Evolutionary conservation across 2,888 invertebrate species (phyloP), one percentile per base, ranked within the genome.

Genomic region (Watsonalla binaria): DNA sequence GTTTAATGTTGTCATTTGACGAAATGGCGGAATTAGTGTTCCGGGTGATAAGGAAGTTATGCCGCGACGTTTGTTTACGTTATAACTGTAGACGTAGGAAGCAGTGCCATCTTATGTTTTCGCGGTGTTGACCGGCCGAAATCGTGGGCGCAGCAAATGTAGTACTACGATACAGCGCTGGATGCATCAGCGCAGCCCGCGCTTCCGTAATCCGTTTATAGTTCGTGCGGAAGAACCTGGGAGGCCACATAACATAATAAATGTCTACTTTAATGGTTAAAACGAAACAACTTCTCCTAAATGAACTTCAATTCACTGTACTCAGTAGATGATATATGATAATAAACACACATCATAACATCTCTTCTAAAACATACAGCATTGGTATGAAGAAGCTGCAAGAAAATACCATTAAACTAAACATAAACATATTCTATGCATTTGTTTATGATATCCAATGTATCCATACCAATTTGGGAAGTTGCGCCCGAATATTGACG

Each of bases 181-280:
- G 59, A 58, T 65, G 65, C 69, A 70, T 75, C 24, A 24, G n/a
- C 78, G 70, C 71, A 76, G 70, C 71, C 64, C 62, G 62, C 57
- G 72, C 81, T 88, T 89, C 89, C 89, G 85, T 78, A 70, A 65
- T 78, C 86, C 80, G 80, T 82, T 82, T 88, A 86, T 86, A 87
- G 87, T 78, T 73, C 61, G 76, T 66, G 67, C 89, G 89, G 89
- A 89, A 87, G 84, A 82, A 64, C 64, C 70, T 62, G 75, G 80
- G 82, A 88, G 89, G 87, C 56, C 49, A 15, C 39, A 48, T 49
- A 48, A 14, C 13, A 15, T 15, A 46, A 6, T 46, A 37, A 7
- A 37, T 6, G 24, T 15, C 24, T 24, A 15, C 37, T 49, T 37
- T 5, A n/a, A 13, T 35, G 34, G 6, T 34, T 48, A 35, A n/a